phyloP scores from a whole-genome alignment of 2,113 vertebrate genomes.

The Podilymbus podiceps region DNA sequence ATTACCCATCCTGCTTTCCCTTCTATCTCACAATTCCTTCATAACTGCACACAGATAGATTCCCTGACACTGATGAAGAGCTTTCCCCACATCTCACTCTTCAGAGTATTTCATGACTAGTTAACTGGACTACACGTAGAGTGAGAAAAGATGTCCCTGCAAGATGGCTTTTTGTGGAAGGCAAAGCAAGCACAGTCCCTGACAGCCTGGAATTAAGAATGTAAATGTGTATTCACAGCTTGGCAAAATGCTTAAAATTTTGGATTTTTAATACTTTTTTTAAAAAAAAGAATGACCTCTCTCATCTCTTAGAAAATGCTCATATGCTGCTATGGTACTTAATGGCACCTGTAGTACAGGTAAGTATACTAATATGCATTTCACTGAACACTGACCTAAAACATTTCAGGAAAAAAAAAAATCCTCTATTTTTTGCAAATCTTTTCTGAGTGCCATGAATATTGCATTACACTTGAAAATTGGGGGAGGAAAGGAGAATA shows the following conservation, averaged over 20 bases:
- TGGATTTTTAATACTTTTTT: not conserved
- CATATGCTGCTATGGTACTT: not conserved
- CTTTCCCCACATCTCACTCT: not conserved
- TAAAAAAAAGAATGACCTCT: too few species aligned
- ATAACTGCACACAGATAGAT: not conserved
- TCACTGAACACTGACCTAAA: not conserved
- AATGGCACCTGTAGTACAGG: not conserved
- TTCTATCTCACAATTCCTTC: not conserved
- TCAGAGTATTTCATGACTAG: not conserved
- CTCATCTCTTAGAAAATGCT: not conserved
- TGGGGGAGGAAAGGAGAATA: not conserved
- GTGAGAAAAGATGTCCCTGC: not conserved
- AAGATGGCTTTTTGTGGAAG: not conserved
- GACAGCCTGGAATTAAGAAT: not conserved
- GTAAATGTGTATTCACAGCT: not conserved
- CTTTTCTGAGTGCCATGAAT: not conserved
- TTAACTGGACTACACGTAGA: not conserved
- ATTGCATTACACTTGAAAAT: accelerated
- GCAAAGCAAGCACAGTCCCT: not conserved
- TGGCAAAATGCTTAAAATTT: not conserved
- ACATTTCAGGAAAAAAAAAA: not conserved
- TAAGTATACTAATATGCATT: not conserved
- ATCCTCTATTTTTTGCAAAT: not conserved
- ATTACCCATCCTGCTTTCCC: not conserved
- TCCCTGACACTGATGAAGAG: not conserved